phyloP scores from a whole-genome alignment of 2,888 invertebrate species.

The Spisula subtruncata region DNA sequence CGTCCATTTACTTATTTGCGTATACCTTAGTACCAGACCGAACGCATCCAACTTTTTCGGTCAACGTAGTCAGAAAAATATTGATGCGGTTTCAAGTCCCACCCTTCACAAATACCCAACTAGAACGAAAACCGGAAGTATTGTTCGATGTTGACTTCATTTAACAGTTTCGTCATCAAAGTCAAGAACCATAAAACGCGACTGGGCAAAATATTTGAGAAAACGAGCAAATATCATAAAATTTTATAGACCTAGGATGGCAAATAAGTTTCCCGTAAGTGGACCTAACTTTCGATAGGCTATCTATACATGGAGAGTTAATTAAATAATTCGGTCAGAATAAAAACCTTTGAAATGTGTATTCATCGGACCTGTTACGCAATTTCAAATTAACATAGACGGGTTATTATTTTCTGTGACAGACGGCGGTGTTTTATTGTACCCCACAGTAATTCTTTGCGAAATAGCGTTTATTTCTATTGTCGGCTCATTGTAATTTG shows the following conservation, averaged over 20 bases:
- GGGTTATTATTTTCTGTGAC: slow-evolving; percentile 9
- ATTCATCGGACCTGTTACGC: not conserved
- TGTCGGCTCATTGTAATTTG: not conserved
- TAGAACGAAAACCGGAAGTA: not conserved
- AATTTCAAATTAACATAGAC: slow-evolving; percentile 9
- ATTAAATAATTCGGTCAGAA: slow-evolving; percentile 37
- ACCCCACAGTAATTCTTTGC: not conserved
- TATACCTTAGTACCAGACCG: too few relatives aligned
- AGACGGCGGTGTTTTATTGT: not conserved
- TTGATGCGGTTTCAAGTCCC: too few relatives aligned
- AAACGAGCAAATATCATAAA: slow-evolving; percentile 63
- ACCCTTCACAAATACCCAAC: not conserved
- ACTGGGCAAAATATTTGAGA: slow-evolving; percentile 49
- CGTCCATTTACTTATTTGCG: too few relatives aligned
- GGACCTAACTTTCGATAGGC: slow-evolving; percentile 19
- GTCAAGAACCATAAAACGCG: slow-evolving; percentile 28
- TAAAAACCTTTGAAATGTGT: slow-evolving; percentile 27
- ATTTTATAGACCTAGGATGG: slow-evolving; percentile 50
- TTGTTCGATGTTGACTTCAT: not conserved
- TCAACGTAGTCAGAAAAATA: too few relatives aligned
- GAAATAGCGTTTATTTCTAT: not conserved
- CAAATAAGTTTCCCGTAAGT: slow-evolving; percentile 52
- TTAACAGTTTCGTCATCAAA: not conserved
- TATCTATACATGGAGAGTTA: slow-evolving; percentile 20
- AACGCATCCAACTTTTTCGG: too few relatives aligned